Evolutionary conservation across 2,888 invertebrate species (phyloP), one percentile per base, ranked within the genome.

Genomic region (Apamea epomidion): DNA sequence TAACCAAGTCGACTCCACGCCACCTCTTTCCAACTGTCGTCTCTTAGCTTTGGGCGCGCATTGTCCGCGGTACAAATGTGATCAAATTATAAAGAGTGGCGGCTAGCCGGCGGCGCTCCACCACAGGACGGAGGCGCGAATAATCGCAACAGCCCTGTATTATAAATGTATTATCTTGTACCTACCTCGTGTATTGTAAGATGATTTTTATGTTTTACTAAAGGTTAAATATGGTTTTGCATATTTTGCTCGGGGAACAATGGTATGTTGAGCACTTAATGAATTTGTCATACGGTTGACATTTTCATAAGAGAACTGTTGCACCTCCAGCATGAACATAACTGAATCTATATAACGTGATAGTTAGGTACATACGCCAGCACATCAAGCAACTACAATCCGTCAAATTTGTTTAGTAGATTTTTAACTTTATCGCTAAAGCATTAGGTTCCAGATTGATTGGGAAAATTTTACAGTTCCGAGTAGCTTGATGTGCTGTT

Each of bases 1-100:
- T 0, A 29, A 1, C 0, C 18, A 51, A 6, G 14, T 62, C 91
- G 4, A 77, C 93, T 96, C 95, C 68, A 94, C 76, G 21, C 51
- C 10, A 80, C 82, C 87, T 25, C 54, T 94, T 91, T 93, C 79
- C 92, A 88, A 90, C 93, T 95, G 96, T 96, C 96, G 94, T 93
- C 94, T 93, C 87, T 90, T 87, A 91, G 96, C 96, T 96, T 94
- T 93, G 92, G 95, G 95, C 95, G 92, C 89, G 96, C 96, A 97
- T 97, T 97, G 97, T 97, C 94, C 94, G 93, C 89, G 93, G 93
- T 96, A 97, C 97, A 97, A 97, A 97, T 97, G 96, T 97, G 97
- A 97, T 97, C 97, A 96, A 97, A 97, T 97, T 97, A 97, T 96
- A 96, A 96, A 96, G 96, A 96, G 94, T 94, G 95, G 95, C 94